Evolutionary conservation across 2,113 vertebrate genomes (phyloP).

Genomic region (Buteo buteo): DNA sequence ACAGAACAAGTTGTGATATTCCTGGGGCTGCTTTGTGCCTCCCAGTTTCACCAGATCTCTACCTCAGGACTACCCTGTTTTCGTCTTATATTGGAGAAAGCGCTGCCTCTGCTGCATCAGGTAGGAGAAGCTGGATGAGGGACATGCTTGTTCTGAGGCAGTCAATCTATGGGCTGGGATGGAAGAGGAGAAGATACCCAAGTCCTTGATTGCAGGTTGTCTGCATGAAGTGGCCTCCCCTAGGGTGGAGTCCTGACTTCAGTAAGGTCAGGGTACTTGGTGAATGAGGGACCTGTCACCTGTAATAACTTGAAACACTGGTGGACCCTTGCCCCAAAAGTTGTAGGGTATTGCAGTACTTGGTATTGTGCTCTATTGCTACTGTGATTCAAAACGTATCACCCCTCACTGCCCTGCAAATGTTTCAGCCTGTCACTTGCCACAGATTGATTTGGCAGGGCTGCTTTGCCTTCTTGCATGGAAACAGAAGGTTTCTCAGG

Average conservation of each 20-base stretch:
- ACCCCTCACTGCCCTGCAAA: neutral
- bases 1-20: neutral
- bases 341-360: neutral
- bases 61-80: neutral
- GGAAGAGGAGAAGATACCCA: neutral
- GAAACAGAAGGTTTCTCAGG: neutral
- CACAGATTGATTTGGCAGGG: neutral
- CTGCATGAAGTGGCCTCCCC: neutral
- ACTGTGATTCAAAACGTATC: neutral
- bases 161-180: neutral
- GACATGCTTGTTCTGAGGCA: neutral
- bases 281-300: neutral
- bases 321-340: neutral
- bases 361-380: neutral
- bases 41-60: neutral
- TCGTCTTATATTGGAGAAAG: neutral
- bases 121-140: neutral
- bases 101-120: neutral
- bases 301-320: neutral
- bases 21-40: neutral
- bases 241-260: neutral
- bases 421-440: neutral
- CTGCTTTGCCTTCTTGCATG: neutral
- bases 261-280: neutral
- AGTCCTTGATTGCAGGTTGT: neutral